Conservation (phyloP, 1,140 invertebrate species). For the Bacillus rossius region DNA sequence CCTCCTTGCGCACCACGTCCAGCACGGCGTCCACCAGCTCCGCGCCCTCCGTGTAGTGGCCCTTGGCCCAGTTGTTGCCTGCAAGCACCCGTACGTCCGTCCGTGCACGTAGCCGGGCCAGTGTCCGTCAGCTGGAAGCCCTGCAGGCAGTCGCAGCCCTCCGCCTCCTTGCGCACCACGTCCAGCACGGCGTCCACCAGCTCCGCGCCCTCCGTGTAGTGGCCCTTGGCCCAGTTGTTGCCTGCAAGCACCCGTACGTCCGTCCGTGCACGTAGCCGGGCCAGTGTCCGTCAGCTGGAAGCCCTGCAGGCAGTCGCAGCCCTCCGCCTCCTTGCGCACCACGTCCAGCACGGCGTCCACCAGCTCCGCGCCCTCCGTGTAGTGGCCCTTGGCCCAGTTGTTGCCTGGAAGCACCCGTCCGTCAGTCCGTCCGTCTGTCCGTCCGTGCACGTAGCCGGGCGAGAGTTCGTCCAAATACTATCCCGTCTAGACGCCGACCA, state of each 20-base stretch:
- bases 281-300: conserved; percentile 70
- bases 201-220: conserved; percentile 87
- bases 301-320: conserved; percentile 48
- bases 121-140: conserved; percentile 66
- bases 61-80: conserved; percentile 34
- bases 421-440: no score
- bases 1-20: conserved; percentile 54
- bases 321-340: conserved; percentile 53
- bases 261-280: conserved; percentile 66
- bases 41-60: conserved; percentile 87
- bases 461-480: no score
- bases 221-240: conserved; percentile 46
- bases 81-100: not conserved
- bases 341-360: conserved; percentile 75
- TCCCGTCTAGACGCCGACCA: no score
- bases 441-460: no score
- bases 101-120: conserved; percentile 68
- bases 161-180: conserved; percentile 54
- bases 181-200: conserved; percentile 76
- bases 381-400: conserved; percentile 56
- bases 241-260: not conserved
- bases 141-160: conserved; percentile 49
- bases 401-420: conserved; percentile 4
- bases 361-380: conserved; percentile 82
- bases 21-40: conserved; percentile 79